phyloP scores from a whole-genome alignment of 1,140 invertebrate species.

The Phocides pigmalion region DNA sequence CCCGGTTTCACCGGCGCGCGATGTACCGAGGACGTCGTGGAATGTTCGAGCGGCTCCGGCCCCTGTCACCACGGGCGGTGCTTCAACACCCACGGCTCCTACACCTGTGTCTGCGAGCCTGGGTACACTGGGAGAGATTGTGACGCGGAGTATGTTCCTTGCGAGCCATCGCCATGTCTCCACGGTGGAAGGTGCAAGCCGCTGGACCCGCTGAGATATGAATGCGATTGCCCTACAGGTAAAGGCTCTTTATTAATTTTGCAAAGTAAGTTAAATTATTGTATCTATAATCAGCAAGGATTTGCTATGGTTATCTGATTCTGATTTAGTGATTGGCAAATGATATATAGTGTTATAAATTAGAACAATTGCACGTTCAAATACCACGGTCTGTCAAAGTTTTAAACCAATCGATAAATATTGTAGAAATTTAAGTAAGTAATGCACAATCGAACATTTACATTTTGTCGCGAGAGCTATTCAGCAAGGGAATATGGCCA shows the following conservation, averaged over 20 bases:
- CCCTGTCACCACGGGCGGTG: slow-evolving; percentile 93
- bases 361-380: too few species aligned
- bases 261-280: too few species aligned
- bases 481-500: too few species aligned
- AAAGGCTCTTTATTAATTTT: slow-evolving; percentile 81
- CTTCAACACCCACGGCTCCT: slow-evolving; percentile 94
- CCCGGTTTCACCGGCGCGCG: slow-evolving; percentile 93
- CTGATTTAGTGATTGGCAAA: too few species aligned
- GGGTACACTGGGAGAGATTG: slow-evolving; percentile 96
- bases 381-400: too few species aligned
- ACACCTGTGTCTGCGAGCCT: slow-evolving; percentile 94
- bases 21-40: slow-evolving; percentile 95
- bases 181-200: slow-evolving; percentile 94
- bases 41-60: slow-evolving; percentile 89
- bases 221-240: slow-evolving; percentile 94
- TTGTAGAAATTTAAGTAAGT: too few species aligned
- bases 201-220: slow-evolving; percentile 90
- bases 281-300: too few species aligned
- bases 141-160: slow-evolving; percentile 95
- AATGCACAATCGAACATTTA: too few species aligned
- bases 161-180: slow-evolving; percentile 94
- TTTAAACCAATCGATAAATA: too few species aligned
- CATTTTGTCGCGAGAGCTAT: too few species aligned
- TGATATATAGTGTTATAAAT: too few species aligned
- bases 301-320: too few species aligned